These are phyloP conservation scores for Laspeyria flexula DNA, from an alignment of 2,888 invertebrate genomes.

Conservation along the genomic window DNA sequence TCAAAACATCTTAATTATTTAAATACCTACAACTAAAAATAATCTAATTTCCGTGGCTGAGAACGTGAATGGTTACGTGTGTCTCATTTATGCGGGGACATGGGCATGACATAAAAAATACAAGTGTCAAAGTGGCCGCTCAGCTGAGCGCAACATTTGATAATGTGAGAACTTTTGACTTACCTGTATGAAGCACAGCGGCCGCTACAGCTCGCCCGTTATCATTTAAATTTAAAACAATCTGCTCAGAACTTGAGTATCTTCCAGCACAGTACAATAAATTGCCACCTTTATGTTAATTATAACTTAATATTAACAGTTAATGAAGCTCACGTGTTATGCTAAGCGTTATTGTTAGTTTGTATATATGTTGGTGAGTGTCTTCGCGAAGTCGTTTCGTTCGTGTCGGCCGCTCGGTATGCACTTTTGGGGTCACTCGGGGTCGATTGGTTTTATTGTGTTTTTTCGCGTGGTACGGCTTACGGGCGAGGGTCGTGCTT, in stretches of 20 bases:
- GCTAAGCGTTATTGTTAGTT: slow-evolving; percentile 66
- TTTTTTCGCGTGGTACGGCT: slow-evolving; percentile 50
- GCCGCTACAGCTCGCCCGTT: slow-evolving; percentile 49
- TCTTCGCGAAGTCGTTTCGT: slow-evolving; percentile 77
- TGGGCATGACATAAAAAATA: slow-evolving; percentile 56
- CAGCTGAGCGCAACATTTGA: slow-evolving; percentile 38
- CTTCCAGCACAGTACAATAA: slow-evolving; percentile 66
- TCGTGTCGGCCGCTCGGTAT: slow-evolving; percentile 72
- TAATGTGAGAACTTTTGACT: slow-evolving; percentile 46
- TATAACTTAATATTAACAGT: slow-evolving; percentile 57
- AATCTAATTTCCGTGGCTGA: slow-evolving; percentile 12
- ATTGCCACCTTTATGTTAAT: slow-evolving; percentile 69
- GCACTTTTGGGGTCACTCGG: slow-evolving; percentile 77
- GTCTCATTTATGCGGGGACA: slow-evolving; percentile 63
- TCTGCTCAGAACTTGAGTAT: slow-evolving; percentile 45
- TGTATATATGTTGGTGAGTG: slow-evolving; percentile 29
- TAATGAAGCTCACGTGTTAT: slow-evolving; percentile 74
- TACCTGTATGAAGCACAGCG: slow-evolving; percentile 63
- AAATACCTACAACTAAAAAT: slow-evolving; percentile 14
- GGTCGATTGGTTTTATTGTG: slow-evolving; percentile 65
- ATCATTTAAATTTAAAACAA: slow-evolving; percentile 51
- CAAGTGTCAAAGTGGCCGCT: slow-evolving; percentile 54
- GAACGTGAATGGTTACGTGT: slow-evolving; percentile 38
- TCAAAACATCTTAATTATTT: slow-evolving; percentile 4
- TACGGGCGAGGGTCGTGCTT: slow-evolving; percentile 31